Conservation (phyloP, 2,888 invertebrate species). For the Melanophora roralis region DNA sequence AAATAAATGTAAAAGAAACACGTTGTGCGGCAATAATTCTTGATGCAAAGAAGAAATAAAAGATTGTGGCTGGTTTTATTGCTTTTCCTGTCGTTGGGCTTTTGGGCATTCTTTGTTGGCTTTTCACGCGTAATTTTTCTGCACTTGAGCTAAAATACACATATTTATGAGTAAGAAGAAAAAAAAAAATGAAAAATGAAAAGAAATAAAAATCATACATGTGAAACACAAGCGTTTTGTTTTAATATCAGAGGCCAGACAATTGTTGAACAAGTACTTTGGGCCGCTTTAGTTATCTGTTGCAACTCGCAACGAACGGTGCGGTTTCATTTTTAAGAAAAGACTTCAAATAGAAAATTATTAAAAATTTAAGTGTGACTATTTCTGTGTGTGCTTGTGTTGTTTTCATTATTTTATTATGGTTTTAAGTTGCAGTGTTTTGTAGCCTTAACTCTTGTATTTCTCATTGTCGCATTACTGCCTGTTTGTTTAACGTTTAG, state of each 20-base stretch:
- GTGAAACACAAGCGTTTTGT: slow-evolving; percentile 36
- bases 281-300: slow-evolving; percentile 61
- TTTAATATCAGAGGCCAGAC: slow-evolving; percentile 56
- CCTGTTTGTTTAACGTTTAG: neutral
- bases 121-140: slow-evolving; percentile 63
- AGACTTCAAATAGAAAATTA: neutral
- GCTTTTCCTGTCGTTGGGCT: slow-evolving; percentile 13
- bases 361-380: neutral
- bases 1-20: slow-evolving; percentile 31
- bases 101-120: slow-evolving; percentile 30
- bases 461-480: neutral
- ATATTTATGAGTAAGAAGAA: slow-evolving; percentile 46
- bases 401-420: neutral
- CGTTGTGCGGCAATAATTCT: slow-evolving; percentile 33
- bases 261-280: slow-evolving; percentile 59
- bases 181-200: slow-evolving; percentile 15
- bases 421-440: slow-evolving; percentile 23
- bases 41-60: slow-evolving; percentile 7
- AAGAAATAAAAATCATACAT: slow-evolving; percentile 31
- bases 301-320: slow-evolving; percentile 60
- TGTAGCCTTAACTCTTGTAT: slow-evolving; percentile 2
- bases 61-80: slow-evolving; percentile 25
- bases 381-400: too few relatives aligned
- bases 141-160: slow-evolving; percentile 57
- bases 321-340: slow-evolving; percentile 33